These are phyloP conservation scores for Limnothrissa miodon DNA, from an alignment of 2,113 vertebrate species.

Conservation along the genomic window DNA sequence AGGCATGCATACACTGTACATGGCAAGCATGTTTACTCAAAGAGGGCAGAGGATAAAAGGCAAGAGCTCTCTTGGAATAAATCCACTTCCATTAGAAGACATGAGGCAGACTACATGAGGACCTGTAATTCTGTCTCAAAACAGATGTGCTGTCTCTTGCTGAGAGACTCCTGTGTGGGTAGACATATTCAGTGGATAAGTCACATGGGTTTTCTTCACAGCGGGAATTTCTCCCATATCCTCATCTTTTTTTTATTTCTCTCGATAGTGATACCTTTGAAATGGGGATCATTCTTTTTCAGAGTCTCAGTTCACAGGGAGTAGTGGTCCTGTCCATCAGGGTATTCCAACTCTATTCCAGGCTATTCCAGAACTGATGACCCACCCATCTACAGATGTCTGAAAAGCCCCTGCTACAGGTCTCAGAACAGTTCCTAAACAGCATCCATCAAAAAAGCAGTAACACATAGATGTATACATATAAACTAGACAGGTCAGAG, in stretches of 20 bases:
- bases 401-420: background rate
- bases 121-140: background rate
- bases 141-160: background rate
- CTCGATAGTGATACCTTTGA: background rate
- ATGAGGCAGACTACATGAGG: background rate
- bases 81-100: background rate
- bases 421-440: background rate
- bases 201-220: background rate
- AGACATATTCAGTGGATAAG: background rate
- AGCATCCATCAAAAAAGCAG: background rate
- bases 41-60: background rate
- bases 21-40: background rate
- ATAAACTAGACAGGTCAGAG: background rate
- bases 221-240: background rate
- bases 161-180: background rate
- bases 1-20: conserved; percentile 8
- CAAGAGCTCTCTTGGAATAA: background rate
- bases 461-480: background rate
- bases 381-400: background rate
- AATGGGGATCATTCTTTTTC: background rate
- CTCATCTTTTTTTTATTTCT: background rate
- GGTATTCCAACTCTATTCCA: background rate
- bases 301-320: background rate
- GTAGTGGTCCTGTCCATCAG: background rate
- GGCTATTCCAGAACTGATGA: background rate